Conservation (phyloP, 2,797 vertebrate genomes). For the Sebastes vulpes region DNA sequence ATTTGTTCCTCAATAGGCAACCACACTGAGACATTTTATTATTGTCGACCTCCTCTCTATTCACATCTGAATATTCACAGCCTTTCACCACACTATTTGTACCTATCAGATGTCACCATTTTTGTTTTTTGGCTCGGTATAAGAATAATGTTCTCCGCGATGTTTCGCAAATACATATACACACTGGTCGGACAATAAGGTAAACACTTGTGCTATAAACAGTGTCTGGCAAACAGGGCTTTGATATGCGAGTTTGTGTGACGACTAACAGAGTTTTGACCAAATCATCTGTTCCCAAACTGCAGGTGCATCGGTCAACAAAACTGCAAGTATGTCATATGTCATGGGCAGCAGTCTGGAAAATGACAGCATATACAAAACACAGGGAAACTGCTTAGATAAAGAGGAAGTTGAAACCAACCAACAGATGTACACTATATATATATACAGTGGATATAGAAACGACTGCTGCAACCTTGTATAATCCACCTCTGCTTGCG, state of each 20-base stretch:
- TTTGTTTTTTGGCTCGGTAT: constrained; percentile 29
- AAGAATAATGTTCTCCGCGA: constrained; percentile 44
- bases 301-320: constrained; percentile 67
- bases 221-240: constrained; percentile 54
- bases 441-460: constrained; percentile 18
- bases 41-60: constrained; percentile 29
- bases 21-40: constrained; percentile 31
- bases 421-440: constrained; percentile 32
- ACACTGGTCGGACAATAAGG: constrained; percentile 36
- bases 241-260: constrained; percentile 52
- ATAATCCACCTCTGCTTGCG: constrained; percentile 29
- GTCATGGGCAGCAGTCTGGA: constrained; percentile 55
- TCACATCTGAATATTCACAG: constrained; percentile 26
- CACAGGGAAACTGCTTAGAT: constrained; percentile 59
- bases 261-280: constrained; percentile 35
- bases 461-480: constrained; percentile 7
- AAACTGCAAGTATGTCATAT: constrained; percentile 44
- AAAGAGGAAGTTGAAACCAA: constrained; percentile 57
- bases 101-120: constrained; percentile 33
- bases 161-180: constrained; percentile 33
- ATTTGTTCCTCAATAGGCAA: constrained; percentile 11
- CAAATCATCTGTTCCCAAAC: constrained; percentile 48
- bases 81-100: constrained; percentile 32
- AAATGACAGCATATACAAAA: constrained; percentile 71
- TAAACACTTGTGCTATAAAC: constrained; percentile 67